Conservation (phyloP, 2,113 vertebrate genomes). For the Campylomormyrus tamandua region DNA sequence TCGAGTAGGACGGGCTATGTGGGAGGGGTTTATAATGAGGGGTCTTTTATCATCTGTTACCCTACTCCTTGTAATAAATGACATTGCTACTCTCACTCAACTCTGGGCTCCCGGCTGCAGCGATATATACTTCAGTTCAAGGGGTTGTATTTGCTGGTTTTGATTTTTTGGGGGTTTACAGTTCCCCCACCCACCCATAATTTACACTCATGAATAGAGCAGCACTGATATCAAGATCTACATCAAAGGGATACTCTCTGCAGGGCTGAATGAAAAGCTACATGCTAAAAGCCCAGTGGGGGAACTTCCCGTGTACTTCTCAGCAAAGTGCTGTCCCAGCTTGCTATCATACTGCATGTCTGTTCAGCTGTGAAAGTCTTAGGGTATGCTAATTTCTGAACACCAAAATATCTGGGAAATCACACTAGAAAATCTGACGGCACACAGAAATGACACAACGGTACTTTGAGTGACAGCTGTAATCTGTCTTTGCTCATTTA, state of each 20-base stretch:
- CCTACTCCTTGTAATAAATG: neutral
- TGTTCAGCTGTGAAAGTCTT: neutral
- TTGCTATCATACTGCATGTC: neutral
- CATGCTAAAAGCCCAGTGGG: neutral
- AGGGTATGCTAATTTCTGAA: neutral
- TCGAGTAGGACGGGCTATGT: too few relatives aligned
- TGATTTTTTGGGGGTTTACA: too few relatives aligned
- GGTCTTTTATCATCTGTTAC: too few relatives aligned
- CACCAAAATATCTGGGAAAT: neutral
- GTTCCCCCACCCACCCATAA: too few relatives aligned
- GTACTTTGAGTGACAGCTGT: neutral
- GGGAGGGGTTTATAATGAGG: too few relatives aligned
- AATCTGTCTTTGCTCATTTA: neutral
- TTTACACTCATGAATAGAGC: neutral
- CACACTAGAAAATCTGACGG: neutral
- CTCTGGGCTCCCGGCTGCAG: too few relatives aligned
- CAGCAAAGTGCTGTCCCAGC: neutral
- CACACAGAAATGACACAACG: neutral
- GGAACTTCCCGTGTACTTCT: neutral
- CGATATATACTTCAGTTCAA: too few relatives aligned
- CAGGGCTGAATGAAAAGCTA: neutral
- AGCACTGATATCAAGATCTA: neutral
- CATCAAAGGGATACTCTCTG: neutral
- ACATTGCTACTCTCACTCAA: neutral
- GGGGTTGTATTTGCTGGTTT: too few relatives aligned